phyloP scores from a whole-genome alignment of 64 coral and sea anemone genomes.

The Hydrozoanthus tunicans region DNA sequence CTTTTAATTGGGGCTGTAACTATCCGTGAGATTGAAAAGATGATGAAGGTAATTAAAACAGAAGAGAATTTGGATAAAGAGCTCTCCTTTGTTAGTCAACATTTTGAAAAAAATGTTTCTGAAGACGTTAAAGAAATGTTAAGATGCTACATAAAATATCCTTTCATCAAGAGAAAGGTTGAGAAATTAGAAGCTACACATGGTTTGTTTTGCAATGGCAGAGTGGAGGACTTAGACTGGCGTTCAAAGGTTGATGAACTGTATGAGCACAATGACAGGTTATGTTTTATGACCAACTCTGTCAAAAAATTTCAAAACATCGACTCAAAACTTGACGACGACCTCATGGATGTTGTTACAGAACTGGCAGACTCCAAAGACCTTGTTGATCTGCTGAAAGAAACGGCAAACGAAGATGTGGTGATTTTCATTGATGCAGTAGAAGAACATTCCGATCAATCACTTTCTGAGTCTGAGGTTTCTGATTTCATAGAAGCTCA shows the following conservation, averaged over 20 bases:
- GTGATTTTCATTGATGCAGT: constrained; percentile 84
- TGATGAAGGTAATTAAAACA: constrained; percentile 1
- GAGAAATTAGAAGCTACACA: constrained; percentile 16
- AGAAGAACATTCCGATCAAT: constrained; percentile 92
- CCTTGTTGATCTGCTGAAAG: constrained; percentile 65
- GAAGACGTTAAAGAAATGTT: constrained; percentile 45
- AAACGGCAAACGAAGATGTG: constrained; percentile 84
- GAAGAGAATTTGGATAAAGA: constrained; percentile 9
- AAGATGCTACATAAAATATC: constrained; percentile 40
- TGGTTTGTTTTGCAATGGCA: constrained; percentile 26
- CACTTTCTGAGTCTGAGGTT: constrained; percentile 76
- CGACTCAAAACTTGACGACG: constrained; percentile 20
- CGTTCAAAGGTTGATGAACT: neutral
- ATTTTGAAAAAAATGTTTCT: constrained; percentile 10
- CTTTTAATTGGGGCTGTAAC: neutral
- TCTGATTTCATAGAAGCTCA: constrained; percentile 90
- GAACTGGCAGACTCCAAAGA: constrained; percentile 59
- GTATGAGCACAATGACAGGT: neutral
- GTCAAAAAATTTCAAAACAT: neutral
- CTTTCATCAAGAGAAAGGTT: constrained; percentile 8
- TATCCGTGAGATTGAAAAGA: neutral
- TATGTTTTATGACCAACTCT: neutral
- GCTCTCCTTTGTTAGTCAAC: constrained; percentile 13
- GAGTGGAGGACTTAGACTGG: neutral
- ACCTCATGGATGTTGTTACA: constrained; percentile 35